phyloP scores from a whole-genome alignment of 2,797 vertebrate genomes.

The Clarias fuscus region DNA sequence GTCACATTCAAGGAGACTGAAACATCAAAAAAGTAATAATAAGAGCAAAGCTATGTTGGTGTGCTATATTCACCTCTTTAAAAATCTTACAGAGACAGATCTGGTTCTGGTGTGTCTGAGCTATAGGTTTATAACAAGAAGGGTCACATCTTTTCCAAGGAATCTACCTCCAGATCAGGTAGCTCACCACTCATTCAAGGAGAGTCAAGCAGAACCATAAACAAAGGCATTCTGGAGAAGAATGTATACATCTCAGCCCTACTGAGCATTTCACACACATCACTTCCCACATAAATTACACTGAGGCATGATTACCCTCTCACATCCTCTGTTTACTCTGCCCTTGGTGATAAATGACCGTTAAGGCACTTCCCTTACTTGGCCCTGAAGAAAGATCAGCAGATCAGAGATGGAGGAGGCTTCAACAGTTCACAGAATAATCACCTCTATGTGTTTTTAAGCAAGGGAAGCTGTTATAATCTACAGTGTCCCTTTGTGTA shows the following conservation, averaged over 20 bases:
- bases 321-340: conserved; percentile 55
- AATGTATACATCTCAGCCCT: conserved; percentile 47
- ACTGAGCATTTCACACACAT: conserved; percentile 33
- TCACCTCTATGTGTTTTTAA: not conserved
- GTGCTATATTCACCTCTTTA: not conserved
- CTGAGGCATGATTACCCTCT: conserved; percentile 53
- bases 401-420: conserved; percentile 47
- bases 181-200: conserved; percentile 38
- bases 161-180: conserved; percentile 52
- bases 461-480: not conserved
- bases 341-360: conserved; percentile 58
- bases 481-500: not conserved
- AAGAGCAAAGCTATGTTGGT: not conserved
- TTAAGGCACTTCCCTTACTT: conserved; percentile 52
- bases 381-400: conserved; percentile 42
- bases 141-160: conserved; percentile 20
- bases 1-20: not conserved
- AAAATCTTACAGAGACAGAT: not conserved
- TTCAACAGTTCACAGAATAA: conserved; percentile 11
- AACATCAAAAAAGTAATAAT: not conserved
- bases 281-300: conserved; percentile 60
- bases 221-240: conserved; percentile 47
- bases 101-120: not conserved
- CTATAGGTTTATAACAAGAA: conserved; percentile 12
- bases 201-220: conserved; percentile 50